Evolutionary conservation across 1,140 invertebrate species (phyloP), one percentile per base, ranked within the genome.

Genomic region (Brachionus sp.): DNA sequence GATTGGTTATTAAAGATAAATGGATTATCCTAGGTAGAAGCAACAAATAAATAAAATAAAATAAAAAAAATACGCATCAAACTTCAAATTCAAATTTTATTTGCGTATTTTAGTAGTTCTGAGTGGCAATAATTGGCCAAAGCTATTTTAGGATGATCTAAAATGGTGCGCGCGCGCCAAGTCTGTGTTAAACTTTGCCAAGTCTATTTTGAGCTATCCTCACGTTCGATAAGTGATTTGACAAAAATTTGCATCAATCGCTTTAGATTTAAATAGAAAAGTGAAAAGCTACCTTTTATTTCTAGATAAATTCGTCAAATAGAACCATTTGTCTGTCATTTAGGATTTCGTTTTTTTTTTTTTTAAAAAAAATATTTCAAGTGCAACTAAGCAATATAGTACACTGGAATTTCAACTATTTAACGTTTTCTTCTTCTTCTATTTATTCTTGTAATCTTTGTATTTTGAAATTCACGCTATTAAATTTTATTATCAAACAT

Each of bases 401-500:
- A 39, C 33, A 70, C 33, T 19, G 37, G 35, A 37, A 70, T 70
- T 70, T 70, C 66, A 70, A 70, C 66, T 70, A 70, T 70, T 70
- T 70, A 70, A 70, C 66, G 66, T 70, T 70, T 42, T 70, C 2
- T 29, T 25, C 2, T 29, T 25, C 10, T 25, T 64, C 29, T 64
- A 25, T 37, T 70, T 70, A 19, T 70, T 70, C 29, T 39, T 70
- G 37, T 16, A n/a, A 19, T 39, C 66, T 70, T 70, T 70, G 66
- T 42, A 70, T 39, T 70, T 70, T 42, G 66, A 70, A 70, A 70
- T 66, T 66, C 33, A 33, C 25, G 25, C 64, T 66, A 37, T 57
- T 57, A 57, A 57, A 19, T 57, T 57, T 57, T 57, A 57, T 57
- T 57, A 57, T 57, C 50, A 57, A 57, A 57, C 19, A 57, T 57